These are phyloP conservation scores for Andrena minutula DNA, from an alignment of 2,888 invertebrate genomes.

Conservation along the genomic window DNA sequence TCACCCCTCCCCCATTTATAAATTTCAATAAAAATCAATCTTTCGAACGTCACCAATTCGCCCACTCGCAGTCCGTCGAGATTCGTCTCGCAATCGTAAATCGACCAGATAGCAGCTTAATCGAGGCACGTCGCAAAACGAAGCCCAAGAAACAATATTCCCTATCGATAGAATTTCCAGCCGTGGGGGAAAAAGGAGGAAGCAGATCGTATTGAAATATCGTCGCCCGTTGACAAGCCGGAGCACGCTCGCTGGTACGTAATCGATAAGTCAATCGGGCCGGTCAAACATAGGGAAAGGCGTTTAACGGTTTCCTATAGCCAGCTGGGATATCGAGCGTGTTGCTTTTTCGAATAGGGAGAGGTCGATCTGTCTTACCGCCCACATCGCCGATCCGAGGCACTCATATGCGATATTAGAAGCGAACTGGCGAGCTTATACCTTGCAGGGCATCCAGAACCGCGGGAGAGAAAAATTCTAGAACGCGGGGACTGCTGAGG, in stretches of 20 bases:
- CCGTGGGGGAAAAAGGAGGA: constrained; percentile 10
- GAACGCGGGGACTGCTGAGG: not conserved
- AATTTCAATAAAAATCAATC: constrained; percentile 12
- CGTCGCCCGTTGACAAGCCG: constrained; percentile 43
- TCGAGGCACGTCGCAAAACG: constrained; percentile 27
- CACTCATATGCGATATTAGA: constrained; percentile 63
- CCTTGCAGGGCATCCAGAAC: constrained; percentile 5
- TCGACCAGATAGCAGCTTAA: constrained; percentile 21
- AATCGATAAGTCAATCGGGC: constrained; percentile 53
- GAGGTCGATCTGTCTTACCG: constrained; percentile 56
- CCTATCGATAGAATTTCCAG: not conserved
- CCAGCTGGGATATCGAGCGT: constrained; percentile 37
- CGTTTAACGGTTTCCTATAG: constrained; percentile 51
- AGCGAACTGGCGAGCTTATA: constrained; percentile 50
- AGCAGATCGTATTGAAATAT: constrained; percentile 47
- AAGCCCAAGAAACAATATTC: constrained; percentile 23
- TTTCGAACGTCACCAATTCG: not conserved
- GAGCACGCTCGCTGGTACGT: constrained; percentile 40
- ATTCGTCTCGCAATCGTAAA: constrained; percentile 12
- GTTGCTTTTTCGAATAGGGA: constrained; percentile 30
- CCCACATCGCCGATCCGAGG: not conserved
- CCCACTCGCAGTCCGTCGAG: not conserved
- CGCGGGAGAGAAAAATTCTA: constrained; percentile 35
- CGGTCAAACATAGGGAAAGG: constrained; percentile 50
- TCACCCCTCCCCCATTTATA: not conserved